These are phyloP conservation scores for Rotaria socialis DNA, from an alignment of 2,888 invertebrate species.

Conservation along the genomic window DNA sequence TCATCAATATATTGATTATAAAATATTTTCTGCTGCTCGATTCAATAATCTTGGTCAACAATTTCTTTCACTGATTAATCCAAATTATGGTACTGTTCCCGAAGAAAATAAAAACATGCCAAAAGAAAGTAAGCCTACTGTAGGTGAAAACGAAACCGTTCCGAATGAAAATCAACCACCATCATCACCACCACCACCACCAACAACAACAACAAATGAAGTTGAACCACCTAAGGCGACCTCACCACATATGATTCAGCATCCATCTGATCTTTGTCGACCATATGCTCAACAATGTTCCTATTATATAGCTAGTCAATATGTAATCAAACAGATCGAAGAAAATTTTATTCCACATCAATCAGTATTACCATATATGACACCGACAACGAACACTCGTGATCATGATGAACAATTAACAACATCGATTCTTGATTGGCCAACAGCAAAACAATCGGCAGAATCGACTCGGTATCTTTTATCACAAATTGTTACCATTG, in stretches of 20 bases:
- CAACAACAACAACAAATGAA: background rate
- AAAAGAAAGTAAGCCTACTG: background rate
- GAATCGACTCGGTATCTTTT: background rate
- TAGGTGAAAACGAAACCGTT: background rate
- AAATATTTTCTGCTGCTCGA: background rate
- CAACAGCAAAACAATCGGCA: background rate
- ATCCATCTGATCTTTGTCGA: conserved; percentile 9
- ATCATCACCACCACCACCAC: too few relatives aligned
- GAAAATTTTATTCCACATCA: conserved; percentile 1
- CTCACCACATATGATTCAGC: background rate
- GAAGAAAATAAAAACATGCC: too few relatives aligned
- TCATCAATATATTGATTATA: background rate
- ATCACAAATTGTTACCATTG: background rate
- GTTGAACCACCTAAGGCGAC: background rate
- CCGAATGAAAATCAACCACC: background rate
- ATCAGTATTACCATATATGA: background rate
- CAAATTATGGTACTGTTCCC: background rate
- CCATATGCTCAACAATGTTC: background rate
- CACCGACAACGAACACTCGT: background rate
- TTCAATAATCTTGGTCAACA: conserved; percentile 22
- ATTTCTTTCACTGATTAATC: background rate
- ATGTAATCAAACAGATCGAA: background rate
- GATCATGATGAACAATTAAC: background rate
- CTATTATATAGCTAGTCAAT: background rate
- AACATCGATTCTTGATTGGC: background rate